Percentiles rank a stretch among this genome's conserved stretches.
Evolutionary conservation across 2,888 invertebrate species (phyloP).

Genomic region (Drosophila austrosaltans): DNA sequence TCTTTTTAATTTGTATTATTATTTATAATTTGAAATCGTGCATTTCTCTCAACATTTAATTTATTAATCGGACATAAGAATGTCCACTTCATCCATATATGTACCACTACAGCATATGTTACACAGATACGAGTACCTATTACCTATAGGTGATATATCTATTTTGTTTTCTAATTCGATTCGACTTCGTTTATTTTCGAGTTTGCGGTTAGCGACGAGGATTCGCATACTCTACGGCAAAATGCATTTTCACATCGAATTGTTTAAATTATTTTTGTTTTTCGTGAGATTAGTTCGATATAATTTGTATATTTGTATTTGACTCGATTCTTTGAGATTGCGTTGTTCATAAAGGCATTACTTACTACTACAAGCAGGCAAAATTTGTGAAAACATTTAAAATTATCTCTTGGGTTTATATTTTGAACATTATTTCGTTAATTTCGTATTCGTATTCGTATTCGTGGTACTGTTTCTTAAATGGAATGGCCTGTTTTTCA

Average conservation of each 20-base stretch:
- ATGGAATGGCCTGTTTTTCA: slow-evolving; percentile 7
- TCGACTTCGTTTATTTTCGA: slow-evolving; percentile 6
- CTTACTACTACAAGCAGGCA: background rate
- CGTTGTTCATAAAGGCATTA: background rate
- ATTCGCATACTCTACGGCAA: background rate
- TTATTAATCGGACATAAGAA: slow-evolving; percentile 11
- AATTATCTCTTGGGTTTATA: slow-evolving; percentile 1
- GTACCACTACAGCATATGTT: slow-evolving; percentile 14
- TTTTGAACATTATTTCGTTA: background rate
- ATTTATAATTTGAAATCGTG: slow-evolving; percentile 1
- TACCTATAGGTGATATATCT: slow-evolving; percentile 5
- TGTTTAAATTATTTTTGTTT: background rate
- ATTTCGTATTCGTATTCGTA: background rate
- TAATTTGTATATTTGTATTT: slow-evolving; percentile 9
- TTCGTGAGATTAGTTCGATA: slow-evolving; percentile 7
- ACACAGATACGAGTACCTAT: slow-evolving; percentile 13
- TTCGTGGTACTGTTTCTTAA: slow-evolving; percentile 8
- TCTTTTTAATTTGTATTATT: slow-evolving; percentile 12
- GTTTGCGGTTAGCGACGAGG: slow-evolving; percentile 5
- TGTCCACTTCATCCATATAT: slow-evolving; percentile 13
- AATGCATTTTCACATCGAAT: slow-evolving; percentile 9
- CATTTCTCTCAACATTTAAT: slow-evolving; percentile 5
- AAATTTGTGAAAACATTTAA: background rate
- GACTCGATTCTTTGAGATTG: slow-evolving; percentile 3
- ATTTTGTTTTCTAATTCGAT: slow-evolving; percentile 3